A percentile compares a stretch with the other conserved stretches of the same genome.
Evolutionary conservation across 2,797 vertebrate species (phyloP).

Genomic region (Takifugu ocellatus): DNA sequence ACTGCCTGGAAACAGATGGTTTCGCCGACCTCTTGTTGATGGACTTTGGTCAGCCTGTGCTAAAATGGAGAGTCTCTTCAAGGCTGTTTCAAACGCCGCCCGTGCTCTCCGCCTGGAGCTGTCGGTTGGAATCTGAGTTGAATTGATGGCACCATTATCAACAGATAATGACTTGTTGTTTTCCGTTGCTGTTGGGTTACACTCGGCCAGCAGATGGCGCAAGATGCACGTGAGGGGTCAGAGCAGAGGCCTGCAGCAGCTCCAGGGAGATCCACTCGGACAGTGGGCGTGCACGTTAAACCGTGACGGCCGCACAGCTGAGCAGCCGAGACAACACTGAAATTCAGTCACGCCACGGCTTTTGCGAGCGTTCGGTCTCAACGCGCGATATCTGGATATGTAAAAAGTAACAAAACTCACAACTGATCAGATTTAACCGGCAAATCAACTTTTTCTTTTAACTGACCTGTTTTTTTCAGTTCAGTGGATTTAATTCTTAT

Average conservation of each 20-base stretch:
- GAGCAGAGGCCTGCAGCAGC: conserved; percentile 1
- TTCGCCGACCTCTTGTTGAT: conserved; percentile 25
- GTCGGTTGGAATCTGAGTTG: not conserved
- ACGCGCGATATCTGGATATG: too few species aligned
- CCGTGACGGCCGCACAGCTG: too few species aligned
- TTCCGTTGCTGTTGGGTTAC: conserved; percentile 8
- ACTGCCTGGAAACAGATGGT: conserved; percentile 12
- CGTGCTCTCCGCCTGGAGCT: not conserved
- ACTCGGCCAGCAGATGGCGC: conserved; percentile 69
- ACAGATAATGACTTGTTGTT: not conserved
- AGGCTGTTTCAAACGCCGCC: not conserved
- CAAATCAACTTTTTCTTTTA: too few species aligned
- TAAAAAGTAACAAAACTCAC: too few species aligned
- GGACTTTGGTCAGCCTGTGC: conserved; percentile 15
- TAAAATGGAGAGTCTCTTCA: not conserved
- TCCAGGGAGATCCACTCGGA: not conserved
- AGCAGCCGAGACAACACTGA: too few species aligned
- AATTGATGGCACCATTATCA: not conserved
- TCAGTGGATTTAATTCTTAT: too few species aligned
- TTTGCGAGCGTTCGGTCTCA: too few species aligned
- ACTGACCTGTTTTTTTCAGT: too few species aligned
- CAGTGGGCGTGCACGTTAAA: not conserved
- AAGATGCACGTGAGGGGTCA: conserved; percentile 52
- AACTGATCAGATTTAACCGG: too few species aligned
- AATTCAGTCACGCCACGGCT: too few species aligned